Base-by-base conservation (phyloP, 30 jellyfish, hydroid and myxozoan genomes). In the Sanderia malayensis region DNA sequence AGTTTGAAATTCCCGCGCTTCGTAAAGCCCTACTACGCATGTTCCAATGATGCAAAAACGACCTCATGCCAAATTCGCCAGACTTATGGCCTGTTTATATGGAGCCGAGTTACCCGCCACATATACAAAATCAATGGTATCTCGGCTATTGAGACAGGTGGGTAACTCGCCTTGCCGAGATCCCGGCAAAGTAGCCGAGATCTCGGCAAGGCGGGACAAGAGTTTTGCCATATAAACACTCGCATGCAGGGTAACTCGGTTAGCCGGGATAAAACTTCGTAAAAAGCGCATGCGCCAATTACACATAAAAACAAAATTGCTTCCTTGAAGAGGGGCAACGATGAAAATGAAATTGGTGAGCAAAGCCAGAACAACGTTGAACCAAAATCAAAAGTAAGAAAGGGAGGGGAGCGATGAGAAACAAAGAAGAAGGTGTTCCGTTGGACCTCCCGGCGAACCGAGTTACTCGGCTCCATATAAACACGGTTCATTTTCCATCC, bases 381-480 rank as follows among this genome's bases (percentile, higher is more conserved):
- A n/a, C n/a, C n/a, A n/a, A n/a, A n/a, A n/a, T n/a, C n/a, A n/a
- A n/a, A n/a, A n/a, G n/a, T n/a, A n/a, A n/a, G n/a, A n/a, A n/a
- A n/a, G n/a, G n/a, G n/a, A n/a, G n/a, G n/a, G n/a, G n/a, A n/a
- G n/a, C n/a, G n/a, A n/a, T n/a, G n/a, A n/a, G n/a, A n/a, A n/a
- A n/a, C n/a, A n/a, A n/a, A n/a, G n/a, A n/a, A n/a, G n/a, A n/a
- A n/a, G n/a, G n/a, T n/a, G n/a, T n/a, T n/a, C n/a, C n/a, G n/a
- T n/a, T n/a, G n/a, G n/a, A 41, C 15, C 55, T 41, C 55, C 55
- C 55, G 55, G 55, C 55, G 55, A 41, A 15, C 55, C 55, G 55
- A 41, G 55, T 41, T 41, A 41, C 55, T 41, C 15, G 55, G 55
- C 55, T 41, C 55, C 15, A 41, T 41, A 41, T 41, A 41, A 41